phyloP scores from a whole-genome alignment of 2,113 vertebrate species.

The Rhipidura dahli region DNA sequence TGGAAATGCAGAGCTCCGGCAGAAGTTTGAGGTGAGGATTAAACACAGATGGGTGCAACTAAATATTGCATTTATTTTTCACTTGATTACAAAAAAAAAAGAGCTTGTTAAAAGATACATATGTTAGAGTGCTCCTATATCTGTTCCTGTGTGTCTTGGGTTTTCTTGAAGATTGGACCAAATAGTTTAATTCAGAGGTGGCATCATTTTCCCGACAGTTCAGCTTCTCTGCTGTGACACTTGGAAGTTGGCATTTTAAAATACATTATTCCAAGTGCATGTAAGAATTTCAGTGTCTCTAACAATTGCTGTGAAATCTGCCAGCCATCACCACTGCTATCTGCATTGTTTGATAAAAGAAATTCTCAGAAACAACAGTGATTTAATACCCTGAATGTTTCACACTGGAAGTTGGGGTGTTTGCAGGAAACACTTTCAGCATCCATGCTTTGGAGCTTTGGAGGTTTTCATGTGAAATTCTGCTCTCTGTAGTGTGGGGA shows the following conservation, averaged over 20 bases:
- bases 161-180: not conserved
- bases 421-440: not conserved
- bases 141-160: not conserved
- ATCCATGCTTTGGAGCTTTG: not conserved
- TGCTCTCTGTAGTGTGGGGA: not conserved
- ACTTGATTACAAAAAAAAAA: not conserved
- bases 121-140: not conserved
- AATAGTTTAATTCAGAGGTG: not conserved
- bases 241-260: not conserved
- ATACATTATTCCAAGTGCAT: not conserved
- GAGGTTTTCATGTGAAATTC: not conserved
- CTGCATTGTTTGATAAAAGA: not conserved
- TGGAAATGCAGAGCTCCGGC: slow-evolving; percentile 87
- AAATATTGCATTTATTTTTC: not conserved
- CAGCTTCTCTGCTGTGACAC: not conserved
- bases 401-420: not conserved
- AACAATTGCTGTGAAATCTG: not conserved
- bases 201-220: not conserved
- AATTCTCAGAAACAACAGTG: not conserved
- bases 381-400: not conserved
- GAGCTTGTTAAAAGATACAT: not conserved
- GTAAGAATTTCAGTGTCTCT: not conserved
- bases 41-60: not conserved
- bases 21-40: slow-evolving; percentile 93
- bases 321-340: not conserved